phyloP scores from a whole-genome alignment of 2,888 invertebrate species.

The Therioaphis trifolii region DNA sequence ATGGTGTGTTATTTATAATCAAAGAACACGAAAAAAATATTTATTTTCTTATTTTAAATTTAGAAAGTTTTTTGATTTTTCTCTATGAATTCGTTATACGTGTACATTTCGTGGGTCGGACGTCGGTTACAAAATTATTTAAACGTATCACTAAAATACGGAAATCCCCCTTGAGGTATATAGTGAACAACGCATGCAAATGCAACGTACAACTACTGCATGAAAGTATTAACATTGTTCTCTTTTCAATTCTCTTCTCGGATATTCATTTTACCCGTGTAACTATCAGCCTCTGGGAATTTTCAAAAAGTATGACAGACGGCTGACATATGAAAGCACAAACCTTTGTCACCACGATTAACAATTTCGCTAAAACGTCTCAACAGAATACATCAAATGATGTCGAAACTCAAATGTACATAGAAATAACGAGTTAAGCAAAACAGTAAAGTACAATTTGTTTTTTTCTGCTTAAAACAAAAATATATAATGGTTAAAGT shows the following conservation, averaged over 20 bases:
- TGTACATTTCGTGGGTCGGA: too few species aligned
- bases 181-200: neutral
- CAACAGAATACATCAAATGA: neutral
- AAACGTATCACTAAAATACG: neutral
- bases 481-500: constrained; percentile 12
- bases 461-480: neutral
- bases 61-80: too few species aligned
- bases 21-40: too few species aligned
- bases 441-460: neutral
- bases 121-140: neutral
- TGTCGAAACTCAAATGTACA: neutral
- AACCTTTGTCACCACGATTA: neutral
- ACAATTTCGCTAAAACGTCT: neutral
- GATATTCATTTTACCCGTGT: neutral
- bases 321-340: neutral
- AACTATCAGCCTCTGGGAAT: neutral
- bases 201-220: neutral
- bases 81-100: too few species aligned
- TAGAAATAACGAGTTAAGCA: neutral
- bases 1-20: too few species aligned
- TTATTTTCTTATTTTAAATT: too few species aligned
- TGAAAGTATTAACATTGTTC: neutral
- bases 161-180: neutral
- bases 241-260: neutral
- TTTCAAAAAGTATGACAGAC: constrained; percentile 13